These are phyloP conservation scores for Myocastor coypus DNA, from an alignment of 2,113 vertebrate genomes.

Conservation along the genomic window DNA sequence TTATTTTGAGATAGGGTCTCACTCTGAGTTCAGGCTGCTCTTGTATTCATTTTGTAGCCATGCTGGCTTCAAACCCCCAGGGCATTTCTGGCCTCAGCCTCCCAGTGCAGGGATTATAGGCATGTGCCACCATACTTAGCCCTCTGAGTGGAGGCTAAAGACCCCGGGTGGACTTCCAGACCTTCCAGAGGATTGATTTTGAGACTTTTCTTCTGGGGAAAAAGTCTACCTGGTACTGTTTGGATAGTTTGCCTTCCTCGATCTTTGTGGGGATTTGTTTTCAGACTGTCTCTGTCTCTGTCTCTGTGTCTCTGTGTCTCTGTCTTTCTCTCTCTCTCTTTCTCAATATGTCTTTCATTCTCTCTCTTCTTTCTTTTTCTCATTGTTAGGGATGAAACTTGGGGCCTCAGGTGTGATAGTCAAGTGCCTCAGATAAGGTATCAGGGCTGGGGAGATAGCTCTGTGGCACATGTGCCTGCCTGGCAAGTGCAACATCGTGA, in stretches of 20 bases:
- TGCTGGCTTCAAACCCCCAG: neutral
- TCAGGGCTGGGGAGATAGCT: too few species aligned
- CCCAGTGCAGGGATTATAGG: too few species aligned
- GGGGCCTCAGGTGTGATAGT: neutral
- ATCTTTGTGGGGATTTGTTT: slow-evolving; percentile 13
- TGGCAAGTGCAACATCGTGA: too few species aligned
- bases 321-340: neutral
- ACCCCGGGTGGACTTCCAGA: too few species aligned
- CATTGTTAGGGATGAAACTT: too few species aligned
- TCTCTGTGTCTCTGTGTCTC: neutral
- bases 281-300: neutral
- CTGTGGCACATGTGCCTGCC: too few species aligned
- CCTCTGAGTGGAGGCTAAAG: neutral
- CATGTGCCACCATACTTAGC: neutral
- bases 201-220: neutral
- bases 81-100: neutral
- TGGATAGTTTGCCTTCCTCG: slow-evolving; percentile 20
- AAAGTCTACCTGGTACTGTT: neutral
- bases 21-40: neutral
- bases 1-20: neutral
- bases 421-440: neutral
- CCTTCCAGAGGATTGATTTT: neutral
- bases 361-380: neutral
- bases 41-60: neutral
- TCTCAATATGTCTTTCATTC: neutral